Evolutionary conservation across 1,140 invertebrate species (phyloP), one percentile per base, ranked within the genome.

Genomic region (Pachyrhynchus sulphureomaculatus): DNA sequence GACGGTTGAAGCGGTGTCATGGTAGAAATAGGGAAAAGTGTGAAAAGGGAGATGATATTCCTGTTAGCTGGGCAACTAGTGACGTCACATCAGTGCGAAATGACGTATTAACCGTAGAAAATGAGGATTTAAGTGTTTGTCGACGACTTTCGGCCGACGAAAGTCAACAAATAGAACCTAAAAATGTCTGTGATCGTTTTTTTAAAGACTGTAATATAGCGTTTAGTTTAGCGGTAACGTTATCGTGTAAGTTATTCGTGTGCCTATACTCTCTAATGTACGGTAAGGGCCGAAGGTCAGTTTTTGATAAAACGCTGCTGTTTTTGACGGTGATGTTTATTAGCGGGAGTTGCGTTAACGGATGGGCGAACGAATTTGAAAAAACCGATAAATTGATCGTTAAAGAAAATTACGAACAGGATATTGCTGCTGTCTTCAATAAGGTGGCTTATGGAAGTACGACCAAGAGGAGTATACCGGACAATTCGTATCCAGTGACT

Each of bases 361-460:
- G 55, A 9, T 74, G 67, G 54, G 64, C 67, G 9, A 70, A 68
- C 54, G 73, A 74, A 41, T 70, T 75, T 41, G 72, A 75, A 18
- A 72, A 74, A 53, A 66, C 63, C 29, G 71, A 74, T 49, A 66
- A 70, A 34, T 70, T 76, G 33, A 36, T 76, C 8, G 75, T 75
- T 18, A 71, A 74, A 48, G 69, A 75, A 21, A 80, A 81, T 54
- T 71, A 86, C 47, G 86, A 87, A 55, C 81, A 84, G 47, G 84
- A 81, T 61, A 78, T 87, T 2, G 85, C 82, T 1, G 86, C 85
- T 3, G 82, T 88, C 17, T 80, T 87, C 51, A 86, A 84, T 56
- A 86, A 86, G 74, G 86, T 86, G 9, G 84, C 86, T 0, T 86
- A 86, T 61, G 84, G 83, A 10, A 83, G 82, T 26, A 86, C 85